A percentile compares a stretch with the other conserved stretches of the same genome.
phyloP scores from a whole-genome alignment of 2,888 invertebrate species.

The Nomada fabriciana region DNA sequence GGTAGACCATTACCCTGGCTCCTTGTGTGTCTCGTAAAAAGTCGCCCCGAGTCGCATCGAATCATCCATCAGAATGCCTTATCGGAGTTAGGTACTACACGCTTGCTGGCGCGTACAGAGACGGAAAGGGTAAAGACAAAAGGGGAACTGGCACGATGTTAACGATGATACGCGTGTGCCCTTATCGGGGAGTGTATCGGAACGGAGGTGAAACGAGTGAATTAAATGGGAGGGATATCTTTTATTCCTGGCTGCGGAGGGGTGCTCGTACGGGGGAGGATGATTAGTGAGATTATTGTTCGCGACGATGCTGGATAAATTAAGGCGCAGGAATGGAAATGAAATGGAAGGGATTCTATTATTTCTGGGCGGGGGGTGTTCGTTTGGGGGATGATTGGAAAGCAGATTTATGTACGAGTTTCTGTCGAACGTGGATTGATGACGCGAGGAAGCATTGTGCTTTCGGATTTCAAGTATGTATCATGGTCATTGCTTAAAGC shows the following conservation, averaged over 20 bases:
- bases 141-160: constrained; percentile 27
- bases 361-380: too few relatives aligned
- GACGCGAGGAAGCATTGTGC: too few relatives aligned
- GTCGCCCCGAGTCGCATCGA: constrained; percentile 36
- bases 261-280: too few relatives aligned
- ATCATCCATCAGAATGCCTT: constrained; percentile 57
- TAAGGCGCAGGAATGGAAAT: background rate
- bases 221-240: constrained; percentile 29
- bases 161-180: constrained; percentile 36
- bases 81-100: constrained; percentile 13
- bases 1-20: constrained; percentile 48
- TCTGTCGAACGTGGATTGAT: too few relatives aligned
- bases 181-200: constrained; percentile 27
- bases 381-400: too few relatives aligned
- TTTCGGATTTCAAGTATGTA: too few relatives aligned
- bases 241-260: too few relatives aligned
- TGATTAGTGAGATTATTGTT: too few relatives aligned
- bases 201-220: constrained; percentile 21
- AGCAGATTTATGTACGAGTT: too few relatives aligned
- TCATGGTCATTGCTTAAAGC: too few relatives aligned
- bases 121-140: background rate
- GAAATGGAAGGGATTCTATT: constrained; percentile 15
- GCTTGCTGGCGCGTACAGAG: background rate
- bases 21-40: constrained; percentile 54
- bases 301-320: too few relatives aligned